A percentile compares a stretch with the other conserved stretches of the same genome.
Evolutionary conservation across 1,140 invertebrate genomes (phyloP).

Genomic region (Belonocnema kinseyi): DNA sequence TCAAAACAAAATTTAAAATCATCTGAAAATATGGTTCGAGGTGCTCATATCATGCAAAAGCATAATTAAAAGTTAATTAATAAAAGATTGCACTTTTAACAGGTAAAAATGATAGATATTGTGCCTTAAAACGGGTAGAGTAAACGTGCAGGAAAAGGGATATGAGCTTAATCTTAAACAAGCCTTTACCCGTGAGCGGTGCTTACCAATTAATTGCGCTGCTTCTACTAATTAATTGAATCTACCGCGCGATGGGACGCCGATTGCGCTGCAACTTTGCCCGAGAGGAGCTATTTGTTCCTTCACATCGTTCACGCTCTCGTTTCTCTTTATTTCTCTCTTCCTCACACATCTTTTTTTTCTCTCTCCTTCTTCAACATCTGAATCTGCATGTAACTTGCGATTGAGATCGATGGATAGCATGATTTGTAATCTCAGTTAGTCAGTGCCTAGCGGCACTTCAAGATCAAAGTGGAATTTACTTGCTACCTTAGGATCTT

Average conservation of each 20-base stretch:
- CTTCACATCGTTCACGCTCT: slow-evolving; percentile 55
- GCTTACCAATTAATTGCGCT: slow-evolving; percentile 21
- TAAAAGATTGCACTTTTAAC: background rate
- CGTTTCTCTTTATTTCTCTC: slow-evolving; percentile 41
- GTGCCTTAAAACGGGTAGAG: background rate
- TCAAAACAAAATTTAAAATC: no score
- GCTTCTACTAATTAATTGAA: slow-evolving; percentile 26
- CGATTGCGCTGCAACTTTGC: slow-evolving; percentile 6
- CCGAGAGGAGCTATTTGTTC: slow-evolving; percentile 44
- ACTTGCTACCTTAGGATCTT: background rate
- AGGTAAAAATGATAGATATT: background rate
- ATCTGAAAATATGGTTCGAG: no score
- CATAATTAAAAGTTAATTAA: no score
- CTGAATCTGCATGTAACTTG: slow-evolving; percentile 9
- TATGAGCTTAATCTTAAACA: slow-evolving; percentile 16
- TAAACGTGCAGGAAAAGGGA: background rate
- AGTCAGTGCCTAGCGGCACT: slow-evolving; percentile 17
- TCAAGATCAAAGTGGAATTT: slow-evolving; percentile 23
- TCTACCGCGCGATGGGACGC: slow-evolving; percentile 23
- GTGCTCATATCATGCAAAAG: no score
- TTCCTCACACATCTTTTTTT: slow-evolving; percentile 30
- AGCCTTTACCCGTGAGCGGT: background rate
- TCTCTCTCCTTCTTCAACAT: slow-evolving; percentile 43
- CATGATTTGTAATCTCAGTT: background rate
- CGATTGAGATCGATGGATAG: slow-evolving; percentile 10